phyloP scores from a whole-genome alignment of 2,113 vertebrate species.

The Rhizomys pruinosus region DNA sequence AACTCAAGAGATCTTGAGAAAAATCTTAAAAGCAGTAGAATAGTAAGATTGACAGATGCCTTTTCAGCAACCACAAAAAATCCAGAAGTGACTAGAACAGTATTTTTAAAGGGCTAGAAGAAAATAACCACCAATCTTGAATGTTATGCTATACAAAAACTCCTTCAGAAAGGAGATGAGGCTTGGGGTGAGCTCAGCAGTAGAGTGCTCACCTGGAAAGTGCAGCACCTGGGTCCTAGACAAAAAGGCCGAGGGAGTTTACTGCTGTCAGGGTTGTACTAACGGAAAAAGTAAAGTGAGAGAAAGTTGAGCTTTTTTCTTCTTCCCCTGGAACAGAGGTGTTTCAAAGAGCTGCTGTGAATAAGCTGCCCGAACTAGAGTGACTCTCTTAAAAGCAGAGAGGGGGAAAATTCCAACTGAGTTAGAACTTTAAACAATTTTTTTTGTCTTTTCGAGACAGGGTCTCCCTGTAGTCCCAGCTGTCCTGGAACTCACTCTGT shows the following conservation, averaged over 20 bases:
- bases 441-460: too few species aligned
- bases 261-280: background rate
- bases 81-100: background rate
- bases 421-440: too few species aligned
- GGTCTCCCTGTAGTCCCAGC: too few species aligned
- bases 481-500: too few species aligned
- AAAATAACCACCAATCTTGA: constrained; percentile 40
- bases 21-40: constrained; percentile 6
- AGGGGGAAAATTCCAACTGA: constrained; percentile 13
- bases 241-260: background rate
- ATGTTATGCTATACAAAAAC: constrained; percentile 43
- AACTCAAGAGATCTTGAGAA: too few species aligned
- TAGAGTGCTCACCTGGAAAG: background rate
- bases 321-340: constrained; percentile 63
- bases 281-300: constrained; percentile 31
- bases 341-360: constrained; percentile 68
- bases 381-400: constrained; percentile 56
- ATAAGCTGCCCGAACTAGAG: constrained; percentile 47
- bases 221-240: background rate
- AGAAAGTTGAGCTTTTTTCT: too few species aligned
- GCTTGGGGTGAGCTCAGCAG: background rate
- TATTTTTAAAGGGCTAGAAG: background rate
- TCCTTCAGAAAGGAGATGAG: constrained; percentile 6
- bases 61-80: constrained; percentile 52
- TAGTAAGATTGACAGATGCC: background rate